These are phyloP conservation scores for Sylvicola fuscatus DNA, from an alignment of 2,888 invertebrate species.

Conservation along the genomic window DNA sequence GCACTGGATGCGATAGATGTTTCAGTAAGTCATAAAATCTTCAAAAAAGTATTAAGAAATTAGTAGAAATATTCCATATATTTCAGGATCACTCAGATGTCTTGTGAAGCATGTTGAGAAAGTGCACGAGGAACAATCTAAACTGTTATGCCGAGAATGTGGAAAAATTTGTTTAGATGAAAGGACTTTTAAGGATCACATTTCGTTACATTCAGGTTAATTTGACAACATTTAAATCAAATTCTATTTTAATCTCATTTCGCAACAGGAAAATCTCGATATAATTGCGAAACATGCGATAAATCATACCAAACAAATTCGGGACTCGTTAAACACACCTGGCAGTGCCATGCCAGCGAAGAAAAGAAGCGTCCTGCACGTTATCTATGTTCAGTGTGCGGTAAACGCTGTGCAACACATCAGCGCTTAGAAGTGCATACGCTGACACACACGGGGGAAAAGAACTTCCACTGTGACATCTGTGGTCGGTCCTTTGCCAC, in stretches of 20 bases:
- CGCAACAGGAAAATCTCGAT: too few species aligned
- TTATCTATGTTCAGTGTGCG: slow-evolving; percentile 10
- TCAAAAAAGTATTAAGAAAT: neutral
- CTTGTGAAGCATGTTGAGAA: slow-evolving; percentile 3
- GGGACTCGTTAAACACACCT: neutral
- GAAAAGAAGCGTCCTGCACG: slow-evolving; percentile 2
- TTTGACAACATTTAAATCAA: neutral
- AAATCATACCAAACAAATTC: too few species aligned
- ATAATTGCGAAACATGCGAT: too few species aligned
- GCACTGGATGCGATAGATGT: slow-evolving; percentile 1
- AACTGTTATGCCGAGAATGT: slow-evolving; percentile 7
- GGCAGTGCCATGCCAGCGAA: neutral
- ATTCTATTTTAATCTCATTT: neutral
- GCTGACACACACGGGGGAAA: slow-evolving; percentile 16
- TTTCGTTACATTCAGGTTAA: slow-evolving; percentile 6
- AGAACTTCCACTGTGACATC: slow-evolving; percentile 14
- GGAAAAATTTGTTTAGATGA: slow-evolving; percentile 6
- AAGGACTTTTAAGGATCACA: slow-evolving; percentile 5
- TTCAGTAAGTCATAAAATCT: neutral
- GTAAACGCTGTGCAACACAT: slow-evolving; percentile 7
- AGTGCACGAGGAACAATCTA: slow-evolving; percentile 1
- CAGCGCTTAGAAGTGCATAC: slow-evolving; percentile 11
- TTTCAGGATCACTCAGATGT: neutral
- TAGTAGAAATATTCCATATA: neutral
- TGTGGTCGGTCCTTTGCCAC: slow-evolving; percentile 18